A percentile compares a stretch with the other conserved stretches of the same genome.
These are phyloP conservation scores for Poeciliopsis retropinna DNA, from an alignment of 2,113 vertebrate genomes.

Conservation along the genomic window DNA sequence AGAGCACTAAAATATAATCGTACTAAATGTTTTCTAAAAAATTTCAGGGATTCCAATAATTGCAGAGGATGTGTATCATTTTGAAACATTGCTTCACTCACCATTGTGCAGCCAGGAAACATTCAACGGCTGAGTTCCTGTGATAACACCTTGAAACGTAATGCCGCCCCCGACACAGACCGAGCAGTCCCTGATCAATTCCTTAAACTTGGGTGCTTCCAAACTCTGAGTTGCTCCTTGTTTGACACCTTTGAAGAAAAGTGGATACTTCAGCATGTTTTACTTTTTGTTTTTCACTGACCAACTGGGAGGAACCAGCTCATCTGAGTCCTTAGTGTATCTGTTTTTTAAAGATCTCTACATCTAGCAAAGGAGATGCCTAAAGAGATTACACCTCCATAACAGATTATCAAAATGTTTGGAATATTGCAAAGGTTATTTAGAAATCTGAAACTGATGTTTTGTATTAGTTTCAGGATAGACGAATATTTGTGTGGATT, in stretches of 20 bases:
- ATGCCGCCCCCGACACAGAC: slow-evolving; percentile 56
- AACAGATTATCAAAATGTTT: neutral
- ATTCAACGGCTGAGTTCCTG: slow-evolving; percentile 59
- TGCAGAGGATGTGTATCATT: neutral
- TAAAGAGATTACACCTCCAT: neutral
- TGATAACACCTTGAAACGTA: slow-evolving; percentile 57
- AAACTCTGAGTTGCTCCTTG: neutral
- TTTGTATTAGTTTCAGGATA: no score
- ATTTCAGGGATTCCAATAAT: neutral
- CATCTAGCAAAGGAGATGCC: neutral
- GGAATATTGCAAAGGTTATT: no score
- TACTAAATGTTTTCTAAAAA: neutral
- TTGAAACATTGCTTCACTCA: slow-evolving; percentile 19
- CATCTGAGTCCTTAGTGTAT: neutral
- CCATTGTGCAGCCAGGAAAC: slow-evolving; percentile 72
- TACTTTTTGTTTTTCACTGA: neutral
- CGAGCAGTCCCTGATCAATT: slow-evolving; percentile 27
- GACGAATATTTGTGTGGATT: no score
- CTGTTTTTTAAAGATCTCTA: neutral
- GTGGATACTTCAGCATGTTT: neutral
- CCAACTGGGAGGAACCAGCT: neutral
- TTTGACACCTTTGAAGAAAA: slow-evolving; percentile 39
- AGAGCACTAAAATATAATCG: neutral
- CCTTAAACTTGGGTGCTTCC: slow-evolving; percentile 43
- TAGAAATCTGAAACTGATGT: no score